Conservation (phyloP, 2,113 vertebrate genomes). For the Lutjanus erythropterus region DNA sequence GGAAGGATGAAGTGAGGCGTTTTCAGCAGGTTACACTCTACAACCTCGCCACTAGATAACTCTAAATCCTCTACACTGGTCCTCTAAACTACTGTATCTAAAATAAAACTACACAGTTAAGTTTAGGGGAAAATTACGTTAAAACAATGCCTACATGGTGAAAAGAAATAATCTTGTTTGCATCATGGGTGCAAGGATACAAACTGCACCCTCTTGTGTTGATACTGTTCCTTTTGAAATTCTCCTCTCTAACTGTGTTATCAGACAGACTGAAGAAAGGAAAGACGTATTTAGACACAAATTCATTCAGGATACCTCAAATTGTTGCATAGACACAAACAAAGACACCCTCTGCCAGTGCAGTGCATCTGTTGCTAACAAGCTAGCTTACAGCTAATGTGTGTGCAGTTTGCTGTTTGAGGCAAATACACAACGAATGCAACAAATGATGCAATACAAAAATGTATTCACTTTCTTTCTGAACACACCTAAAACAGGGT, state of each 20-base stretch:
- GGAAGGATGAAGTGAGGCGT: too few relatives aligned
- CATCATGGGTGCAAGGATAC: not conserved
- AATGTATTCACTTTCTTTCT: too few relatives aligned
- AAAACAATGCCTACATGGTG: too few relatives aligned
- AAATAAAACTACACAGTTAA: not conserved
- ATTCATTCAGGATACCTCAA: not conserved
- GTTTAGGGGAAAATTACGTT: not conserved
- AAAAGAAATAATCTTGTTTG: not conserved
- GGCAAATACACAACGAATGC: too few relatives aligned
- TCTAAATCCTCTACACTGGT: too few relatives aligned
- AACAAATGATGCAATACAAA: too few relatives aligned
- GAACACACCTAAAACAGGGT: too few relatives aligned
- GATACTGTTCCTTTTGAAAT: not conserved
- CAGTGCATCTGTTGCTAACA: not conserved
- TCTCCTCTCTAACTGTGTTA: too few relatives aligned
- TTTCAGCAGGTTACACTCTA: too few relatives aligned
- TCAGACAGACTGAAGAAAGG: too few relatives aligned
- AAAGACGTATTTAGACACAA: not conserved
- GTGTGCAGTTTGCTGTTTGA: not conserved
- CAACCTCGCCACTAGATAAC: too few relatives aligned
- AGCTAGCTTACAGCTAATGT: not conserved
- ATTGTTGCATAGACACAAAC: not conserved
- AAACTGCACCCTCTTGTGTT: not conserved
- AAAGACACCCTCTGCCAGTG: not conserved
- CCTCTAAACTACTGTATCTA: not conserved